Base-by-base conservation (phyloP, 35 echinoderm and acorn worm genomes). In the Ophiothrix spiculata region DNA sequence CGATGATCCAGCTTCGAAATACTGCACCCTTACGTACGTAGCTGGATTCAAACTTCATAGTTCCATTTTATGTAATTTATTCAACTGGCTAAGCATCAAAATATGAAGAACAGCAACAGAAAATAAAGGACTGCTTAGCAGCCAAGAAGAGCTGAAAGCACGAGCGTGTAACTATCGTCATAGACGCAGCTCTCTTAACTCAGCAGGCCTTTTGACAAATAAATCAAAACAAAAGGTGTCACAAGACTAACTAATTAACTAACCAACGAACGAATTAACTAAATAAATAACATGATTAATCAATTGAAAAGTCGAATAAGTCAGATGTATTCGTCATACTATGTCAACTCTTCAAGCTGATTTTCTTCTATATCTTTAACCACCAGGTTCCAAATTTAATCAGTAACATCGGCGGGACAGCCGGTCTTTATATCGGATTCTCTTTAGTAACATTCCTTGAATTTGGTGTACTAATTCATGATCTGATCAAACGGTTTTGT, bases 351-450 rank as follows among this genome's bases (percentile, higher is more conserved):
- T 15, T 28, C 14, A 28, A 15, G 56, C 56, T 14, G 14, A 63
- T 63, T 28, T 63, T 15, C n/a, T 15, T 28, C 14, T 28, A 63
- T 15, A 14, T 63, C n/a, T 63, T 14, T 15, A 15, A 63, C n/a
- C 56, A 28, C 56, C n/a, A 15, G 14, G 14, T 63, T 14, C n/a
- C 14, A 63, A 63, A 14, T 14, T 28, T 86, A 0, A 75, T 86
- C 42, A 73, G 83, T n/a, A 73, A 86, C 32, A 75, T 86, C 21
- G 83, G 83, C 69, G 83, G 83, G 4, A 86, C 69, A 0, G 60
- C 76, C 32, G 83, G 83, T 1, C 39, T 86, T 1, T 86, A 86
- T 39, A 86, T 86, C 39, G 83, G 83, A 4, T 42, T 86, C 63
- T 86, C 83, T 36, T 39, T 86, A 38, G 39, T 86, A 16, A 86